Percentiles rank a stretch among this genome's conserved stretches.
These are phyloP conservation scores for Ranitomeya imitator DNA, from an alignment of 2,113 vertebrate genomes.

Conservation along the genomic window DNA sequence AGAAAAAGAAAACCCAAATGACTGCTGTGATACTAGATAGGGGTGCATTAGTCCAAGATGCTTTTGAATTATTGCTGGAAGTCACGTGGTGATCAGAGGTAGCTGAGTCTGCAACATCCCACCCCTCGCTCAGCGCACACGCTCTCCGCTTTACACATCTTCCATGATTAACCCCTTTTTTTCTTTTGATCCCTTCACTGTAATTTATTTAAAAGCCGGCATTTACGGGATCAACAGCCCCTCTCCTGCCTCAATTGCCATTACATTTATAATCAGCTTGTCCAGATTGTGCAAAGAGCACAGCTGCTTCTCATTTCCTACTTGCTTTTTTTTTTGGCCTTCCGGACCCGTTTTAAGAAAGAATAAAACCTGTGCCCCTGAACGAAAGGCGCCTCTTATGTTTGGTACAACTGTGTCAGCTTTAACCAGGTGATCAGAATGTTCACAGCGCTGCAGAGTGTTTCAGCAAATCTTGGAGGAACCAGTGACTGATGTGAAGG, in stretches of 20 bases:
- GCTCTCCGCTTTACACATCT: conserved; percentile 60
- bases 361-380: neutral
- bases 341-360: neutral
- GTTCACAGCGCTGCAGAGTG: neutral
- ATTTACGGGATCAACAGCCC: conserved; percentile 40
- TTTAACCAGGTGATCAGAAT: too few relatives aligned
- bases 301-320: conserved; percentile 44
- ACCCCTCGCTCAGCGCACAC: conserved; percentile 45
- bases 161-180: conserved; percentile 8
- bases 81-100: conserved; percentile 58
- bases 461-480: neutral
- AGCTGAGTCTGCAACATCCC: conserved; percentile 61
- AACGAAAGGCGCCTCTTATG: neutral
- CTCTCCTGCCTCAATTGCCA: conserved; percentile 45
- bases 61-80: conserved; percentile 54
- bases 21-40: conserved; percentile 9
- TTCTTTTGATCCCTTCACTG: neutral
- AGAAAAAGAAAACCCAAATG: conserved; percentile 7
- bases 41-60: conserved; percentile 17
- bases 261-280: conserved; percentile 52
- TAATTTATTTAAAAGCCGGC: conserved; percentile 44
- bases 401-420: neutral
- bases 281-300: conserved; percentile 17
- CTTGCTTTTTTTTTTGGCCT: conserved; percentile 18
- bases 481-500: too few relatives aligned